Conservation (phyloP, 1,140 invertebrate species). For the Berghia stephanieae region DNA sequence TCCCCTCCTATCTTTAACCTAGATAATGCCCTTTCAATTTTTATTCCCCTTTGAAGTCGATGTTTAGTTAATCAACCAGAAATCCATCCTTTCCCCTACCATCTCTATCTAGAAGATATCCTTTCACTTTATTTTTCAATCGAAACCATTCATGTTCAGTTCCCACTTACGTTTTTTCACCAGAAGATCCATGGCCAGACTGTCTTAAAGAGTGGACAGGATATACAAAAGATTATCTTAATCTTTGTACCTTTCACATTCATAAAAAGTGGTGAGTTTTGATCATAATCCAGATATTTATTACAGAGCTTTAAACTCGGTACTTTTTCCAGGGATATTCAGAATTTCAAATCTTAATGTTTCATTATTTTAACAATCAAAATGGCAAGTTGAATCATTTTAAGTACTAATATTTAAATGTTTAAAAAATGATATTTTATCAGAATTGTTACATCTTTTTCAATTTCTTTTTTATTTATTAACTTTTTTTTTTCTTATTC, state of each 20-base stretch:
- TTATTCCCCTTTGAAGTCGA: too few relatives aligned
- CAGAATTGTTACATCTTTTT: too few relatives aligned
- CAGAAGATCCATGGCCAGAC: conserved; percentile 56
- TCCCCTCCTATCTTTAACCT: too few relatives aligned
- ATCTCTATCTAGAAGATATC: too few relatives aligned
- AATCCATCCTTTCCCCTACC: too few relatives aligned
- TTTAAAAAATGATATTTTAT: too few relatives aligned
- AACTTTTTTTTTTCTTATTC: too few relatives aligned
- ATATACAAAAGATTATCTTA: conserved; percentile 55
- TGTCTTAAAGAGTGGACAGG: conserved; percentile 57
- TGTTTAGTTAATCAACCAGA: too few relatives aligned
- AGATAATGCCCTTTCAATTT: too few relatives aligned
- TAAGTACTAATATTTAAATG: too few relatives aligned
- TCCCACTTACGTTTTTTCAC: conserved; percentile 27
- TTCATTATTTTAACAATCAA: neutral
- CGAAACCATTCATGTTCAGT: neutral
- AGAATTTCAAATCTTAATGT: neutral
- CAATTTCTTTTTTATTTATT: too few relatives aligned
- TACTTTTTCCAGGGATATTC: neutral
- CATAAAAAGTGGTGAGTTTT: conserved; percentile 63
- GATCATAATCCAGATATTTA: neutral
- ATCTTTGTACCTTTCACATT: conserved; percentile 57
- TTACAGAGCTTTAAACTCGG: neutral
- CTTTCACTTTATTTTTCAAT: neutral
- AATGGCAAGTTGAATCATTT: too few relatives aligned